Evolutionary conservation across 2,888 invertebrate species (phyloP), one percentile per base, ranked within the genome.

Genomic region (Drosophila algonquin): DNA sequence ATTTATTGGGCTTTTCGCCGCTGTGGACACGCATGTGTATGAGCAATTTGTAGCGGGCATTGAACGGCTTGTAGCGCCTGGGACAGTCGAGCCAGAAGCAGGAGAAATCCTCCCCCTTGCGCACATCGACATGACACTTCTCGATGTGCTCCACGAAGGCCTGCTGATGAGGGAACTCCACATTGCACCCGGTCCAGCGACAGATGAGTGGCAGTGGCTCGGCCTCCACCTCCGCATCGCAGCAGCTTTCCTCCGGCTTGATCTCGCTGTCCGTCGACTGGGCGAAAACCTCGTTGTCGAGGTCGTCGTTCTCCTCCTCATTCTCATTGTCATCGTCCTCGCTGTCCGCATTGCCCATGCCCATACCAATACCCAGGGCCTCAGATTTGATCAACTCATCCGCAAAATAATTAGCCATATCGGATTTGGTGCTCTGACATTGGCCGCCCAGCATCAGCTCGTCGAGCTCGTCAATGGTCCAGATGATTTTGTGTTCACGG

Each of bases 1-100:
- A 99, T 92, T 97, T 96, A 92, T 99, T 98, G 0, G 99, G 99
- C 91, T 99, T 99, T 90, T 99, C 99, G 5, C 99, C 99, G 21
- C 98, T 98, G 92, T 99, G 99, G 0, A 99, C 97, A 16, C 99
- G 93, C 98, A 99, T 90, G 60, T 90, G 90, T 32, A 97, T 99
- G 47, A 99, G 95, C 50, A 99, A 93, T 92, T 99, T 99, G 93
- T 99, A 99, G 77, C 99, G 95, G 0, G 99, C 99, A 92, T 99
- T 99, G 93, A 99, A 99, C 12, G 90, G 98, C 63, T 98, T 95
- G 16, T 96, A 95, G 76, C 96, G 94, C 60, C 98, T 93, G 0
- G 97, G 96, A 92, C 99, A 99, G n/a, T 97, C 96, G 63, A 95
- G 93, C 99, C 99, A 99, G 52, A 96, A 95, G 89, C 99, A 99